Base-by-base conservation (phyloP, 1,140 invertebrate species). In the Geopemphigus sp. region DNA sequence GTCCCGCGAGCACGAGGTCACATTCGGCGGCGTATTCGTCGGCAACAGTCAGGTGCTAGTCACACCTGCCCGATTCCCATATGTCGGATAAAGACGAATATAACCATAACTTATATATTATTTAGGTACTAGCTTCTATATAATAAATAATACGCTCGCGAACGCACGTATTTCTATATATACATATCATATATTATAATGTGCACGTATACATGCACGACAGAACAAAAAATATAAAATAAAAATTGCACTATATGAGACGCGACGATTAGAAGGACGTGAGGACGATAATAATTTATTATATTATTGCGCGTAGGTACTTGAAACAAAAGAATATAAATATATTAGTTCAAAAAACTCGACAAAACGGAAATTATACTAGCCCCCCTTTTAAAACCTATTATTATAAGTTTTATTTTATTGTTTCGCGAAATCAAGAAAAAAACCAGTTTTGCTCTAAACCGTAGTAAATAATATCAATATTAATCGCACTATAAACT, bases 1-100 rank as follows among this genome's bases (percentile, higher is more conserved):
- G 24, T 61, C 56, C 56, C 56, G 45, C 24, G 57, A 78, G 74
- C 74, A 63, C 74, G 74, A 78, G 74, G 74, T 78, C 57, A 78
- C 39, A 63, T 57, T 61, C 32, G 56, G 14, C 54, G 56, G 53
- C 73, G 56, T 39, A 8, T 3, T 39, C 22, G 14, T 39, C 5
- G 32, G n/a, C 15, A 39, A n/a, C n/a, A 24, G 74, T 78, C 74
- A 78, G 74, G 74, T 78, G 74, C 57, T 78, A 50, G 39, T 78
- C 74, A 63, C 74, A 78, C 74, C 74, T 78, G 74, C 74, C 56
- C 56, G 11, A 50, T 63, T 63, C 54, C 56, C 56, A 29, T 47
- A 61, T 63, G 74, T 61, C 57, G 32, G 74, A 50, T 19, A 14
- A 8, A 17, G 32, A 19, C 72, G 56, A 26, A 39, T 39, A 39